Conservation (phyloP, 1,140 invertebrate species). For the Aethina tumida region DNA sequence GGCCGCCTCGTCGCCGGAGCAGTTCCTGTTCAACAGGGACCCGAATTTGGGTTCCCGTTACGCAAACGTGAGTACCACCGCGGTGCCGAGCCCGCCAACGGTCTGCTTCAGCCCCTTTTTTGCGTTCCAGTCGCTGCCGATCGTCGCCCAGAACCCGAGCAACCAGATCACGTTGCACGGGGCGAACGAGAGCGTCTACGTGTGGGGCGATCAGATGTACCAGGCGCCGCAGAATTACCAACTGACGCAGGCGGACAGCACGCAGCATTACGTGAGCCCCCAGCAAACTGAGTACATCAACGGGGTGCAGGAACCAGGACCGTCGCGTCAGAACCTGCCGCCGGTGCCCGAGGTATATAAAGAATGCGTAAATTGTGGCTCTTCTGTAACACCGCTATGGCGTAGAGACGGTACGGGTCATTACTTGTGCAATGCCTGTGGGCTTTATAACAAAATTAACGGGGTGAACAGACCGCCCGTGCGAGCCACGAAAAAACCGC, state of each 20-base stretch:
- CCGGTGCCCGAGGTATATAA: conserved; percentile 45
- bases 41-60: no score
- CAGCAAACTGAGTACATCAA: conserved; percentile 16
- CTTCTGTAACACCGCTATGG: conserved; percentile 77
- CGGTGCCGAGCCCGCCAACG: no score
- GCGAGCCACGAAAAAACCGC: conserved; percentile 46
- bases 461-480: conserved; percentile 70
- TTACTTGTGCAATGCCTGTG: conserved; percentile 86
- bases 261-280: conserved; percentile 8
- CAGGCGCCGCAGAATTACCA: no score
- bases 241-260: conserved; percentile 19
- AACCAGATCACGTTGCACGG: conserved; percentile 13
- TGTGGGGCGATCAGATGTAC: no score
- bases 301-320: no score
- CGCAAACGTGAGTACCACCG: no score
- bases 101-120: no score
- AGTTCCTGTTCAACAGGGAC: no score
- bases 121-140: no score
- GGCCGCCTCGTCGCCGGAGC: no score
- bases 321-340: conserved; percentile 7
- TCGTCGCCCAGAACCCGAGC: no score
- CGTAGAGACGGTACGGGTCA: conserved; percentile 79
- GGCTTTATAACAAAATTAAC: conserved; percentile 73
- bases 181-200: no score
- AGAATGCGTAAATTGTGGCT: conserved; percentile 86